These are phyloP conservation scores for Hirtodrosophila alboralis DNA, from an alignment of 2,888 invertebrate species.

Conservation along the genomic window DNA sequence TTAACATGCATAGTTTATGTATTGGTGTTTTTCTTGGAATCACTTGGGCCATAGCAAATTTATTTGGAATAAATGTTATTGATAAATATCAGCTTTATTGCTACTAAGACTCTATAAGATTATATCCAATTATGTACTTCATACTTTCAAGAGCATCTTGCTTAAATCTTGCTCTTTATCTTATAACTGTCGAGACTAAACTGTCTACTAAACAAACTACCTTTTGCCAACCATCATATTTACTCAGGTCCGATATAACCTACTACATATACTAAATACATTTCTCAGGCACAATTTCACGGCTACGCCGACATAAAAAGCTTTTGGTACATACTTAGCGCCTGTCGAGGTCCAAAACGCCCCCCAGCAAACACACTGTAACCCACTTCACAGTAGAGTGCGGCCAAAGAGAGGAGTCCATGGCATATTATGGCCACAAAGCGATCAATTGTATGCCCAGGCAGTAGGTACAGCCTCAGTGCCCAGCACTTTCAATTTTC, in stretches of 20 bases:
- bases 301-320: constrained; percentile 21
- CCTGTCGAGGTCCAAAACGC: constrained; percentile 11
- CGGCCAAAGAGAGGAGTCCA: constrained; percentile 34
- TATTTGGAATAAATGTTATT: too few relatives aligned
- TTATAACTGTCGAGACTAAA: too few relatives aligned
- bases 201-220: too few relatives aligned
- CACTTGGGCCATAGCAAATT: too few relatives aligned
- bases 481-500: constrained; percentile 57
- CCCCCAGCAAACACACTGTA: constrained; percentile 34
- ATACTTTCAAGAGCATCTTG: too few relatives aligned
- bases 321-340: constrained; percentile 21
- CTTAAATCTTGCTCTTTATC: too few relatives aligned
- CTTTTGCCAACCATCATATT: too few relatives aligned
- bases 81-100: too few relatives aligned
- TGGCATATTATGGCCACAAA: constrained; percentile 59
- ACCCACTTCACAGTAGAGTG: constrained; percentile 74
- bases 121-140: too few relatives aligned
- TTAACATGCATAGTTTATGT: too few relatives aligned
- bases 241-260: constrained; percentile 27
- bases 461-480: constrained; percentile 37
- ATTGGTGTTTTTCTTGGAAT: too few relatives aligned
- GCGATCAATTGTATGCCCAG: constrained; percentile 51
- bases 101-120: too few relatives aligned
- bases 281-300: constrained; percentile 28
- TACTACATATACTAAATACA: constrained; percentile 2